These are phyloP conservation scores for Drosophila cardini DNA, from an alignment of 1,140 invertebrate species.

Conservation along the genomic window DNA sequence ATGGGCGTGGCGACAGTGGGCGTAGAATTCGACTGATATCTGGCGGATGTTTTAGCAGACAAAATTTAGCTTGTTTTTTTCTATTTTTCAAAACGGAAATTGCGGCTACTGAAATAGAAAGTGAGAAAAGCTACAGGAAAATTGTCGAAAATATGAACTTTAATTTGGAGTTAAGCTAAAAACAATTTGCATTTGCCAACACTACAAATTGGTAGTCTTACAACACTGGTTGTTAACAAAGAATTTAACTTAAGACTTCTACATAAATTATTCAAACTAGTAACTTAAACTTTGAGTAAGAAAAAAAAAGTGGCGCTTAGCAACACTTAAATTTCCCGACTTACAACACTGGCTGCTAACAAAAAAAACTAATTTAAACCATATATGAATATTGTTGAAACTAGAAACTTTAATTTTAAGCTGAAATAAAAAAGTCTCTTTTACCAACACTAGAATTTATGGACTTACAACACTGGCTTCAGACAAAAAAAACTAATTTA, in stretches of 20 bases:
- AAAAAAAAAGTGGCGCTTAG: too few relatives aligned
- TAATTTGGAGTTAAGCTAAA: neutral
- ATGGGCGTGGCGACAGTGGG: conserved; percentile 3
- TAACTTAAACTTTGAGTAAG: too few relatives aligned
- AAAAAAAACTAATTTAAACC: conserved; percentile 13
- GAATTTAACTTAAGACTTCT: too few relatives aligned
- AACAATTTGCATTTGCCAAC: neutral
- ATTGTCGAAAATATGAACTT: neutral
- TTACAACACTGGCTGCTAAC: neutral
- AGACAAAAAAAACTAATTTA: conserved; percentile 3
- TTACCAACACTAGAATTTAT: neutral
- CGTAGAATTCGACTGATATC: too few relatives aligned
- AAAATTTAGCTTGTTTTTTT: neutral
- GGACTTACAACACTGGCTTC: neutral
- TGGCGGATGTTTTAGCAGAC: conserved; percentile 23
- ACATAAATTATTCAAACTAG: too few relatives aligned
- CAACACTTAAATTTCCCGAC: too few relatives aligned
- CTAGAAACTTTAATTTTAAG: too few relatives aligned
- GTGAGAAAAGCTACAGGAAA: conserved; percentile 9
- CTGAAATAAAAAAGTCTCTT: neutral
- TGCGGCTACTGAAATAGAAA: conserved; percentile 50
- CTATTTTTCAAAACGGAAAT: conserved; percentile 63
- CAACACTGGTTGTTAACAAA: neutral
- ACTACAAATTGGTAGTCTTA: neutral
- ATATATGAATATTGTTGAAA: conserved; percentile 25